Evolutionary conservation across 2,888 invertebrate species (phyloP).

Genomic region (Stramonita haemastoma): DNA sequence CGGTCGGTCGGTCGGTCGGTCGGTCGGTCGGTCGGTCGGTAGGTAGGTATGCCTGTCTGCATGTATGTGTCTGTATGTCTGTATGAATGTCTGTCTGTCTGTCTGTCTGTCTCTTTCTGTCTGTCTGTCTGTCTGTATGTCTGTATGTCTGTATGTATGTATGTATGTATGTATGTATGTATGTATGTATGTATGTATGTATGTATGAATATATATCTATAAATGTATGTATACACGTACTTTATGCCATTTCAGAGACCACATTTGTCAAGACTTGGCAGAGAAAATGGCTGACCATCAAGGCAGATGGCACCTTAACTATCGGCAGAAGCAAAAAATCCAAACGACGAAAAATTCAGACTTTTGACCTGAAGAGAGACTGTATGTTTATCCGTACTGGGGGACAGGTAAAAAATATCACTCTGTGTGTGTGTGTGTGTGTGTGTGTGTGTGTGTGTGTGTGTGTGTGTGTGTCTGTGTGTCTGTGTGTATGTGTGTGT

Average conservation of each 20-base stretch:
- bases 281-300: slow-evolving; percentile 38
- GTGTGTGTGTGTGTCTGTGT: no score
- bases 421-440: no score
- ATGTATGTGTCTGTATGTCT: not conserved
- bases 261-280: slow-evolving; percentile 35
- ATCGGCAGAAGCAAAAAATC: not conserved
- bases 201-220: no score
- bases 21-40: no score
- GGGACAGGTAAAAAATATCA: slow-evolving; percentile 31
- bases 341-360: not conserved
- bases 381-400: slow-evolving; percentile 39
- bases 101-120: not conserved
- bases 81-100: no score
- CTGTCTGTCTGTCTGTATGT: not conserved
- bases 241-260: slow-evolving; percentile 19
- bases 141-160: not conserved
- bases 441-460: no score
- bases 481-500: no score
- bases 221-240: no score
- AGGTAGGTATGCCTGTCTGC: not conserved
- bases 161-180: no score
- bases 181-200: no score
- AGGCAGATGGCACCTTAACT: slow-evolving; percentile 33
- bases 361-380: slow-evolving; percentile 37
- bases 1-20: no score